Base-by-base conservation (phyloP, 1,140 invertebrate genomes). In the fruit fly (Drosophila melanogaster) region DNA sequence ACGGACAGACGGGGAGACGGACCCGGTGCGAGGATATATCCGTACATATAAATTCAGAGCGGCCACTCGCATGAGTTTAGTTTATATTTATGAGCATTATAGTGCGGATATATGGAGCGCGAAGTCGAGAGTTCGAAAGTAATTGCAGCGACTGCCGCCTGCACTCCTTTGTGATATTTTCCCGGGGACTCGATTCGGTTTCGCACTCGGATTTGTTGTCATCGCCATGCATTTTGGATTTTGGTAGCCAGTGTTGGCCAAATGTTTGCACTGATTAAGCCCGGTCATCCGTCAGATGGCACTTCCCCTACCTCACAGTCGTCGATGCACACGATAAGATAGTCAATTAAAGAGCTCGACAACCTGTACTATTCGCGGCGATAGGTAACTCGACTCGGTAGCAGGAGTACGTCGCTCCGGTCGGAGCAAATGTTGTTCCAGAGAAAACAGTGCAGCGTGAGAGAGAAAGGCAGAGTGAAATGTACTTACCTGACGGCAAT, bases 61-160 rank as follows among this genome's bases (percentile, higher is more conserved):
- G 65, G 61, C 43, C 59, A 56, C 76, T 70, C 71, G 76, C 75
- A 78, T 64, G 76, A 58, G 76, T 77, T 90, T 90, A 92, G 90
- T 92, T 92, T 81, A 90, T 91, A 92, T 92, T 92, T 92, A 92
- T 92, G 87, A 80, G 77, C 81, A 90, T 91, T 91, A 92, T 92
- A 91, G 90, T 89, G 76, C 90, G 90, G 90, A 92, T 91, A 91
- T 85, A 90, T 81, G 72, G 83, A 81, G 78, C 78, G 85, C 76
- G 59, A 67, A 61, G 76, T 80, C 79, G 78, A 67, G 53, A 73
- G 74, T 40, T 51, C 15, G 40, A 30, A 57, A 53, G 43, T 65
- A 79, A 62, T 70, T 70, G 58, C 64, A 72, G 43, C 26, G 24
- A 8, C 33, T 11, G n/a, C 15, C 15, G 24, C 15, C 15, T 51